Conservation (phyloP, 1,140 invertebrate genomes). For the Gryllus bimaculatus region DNA sequence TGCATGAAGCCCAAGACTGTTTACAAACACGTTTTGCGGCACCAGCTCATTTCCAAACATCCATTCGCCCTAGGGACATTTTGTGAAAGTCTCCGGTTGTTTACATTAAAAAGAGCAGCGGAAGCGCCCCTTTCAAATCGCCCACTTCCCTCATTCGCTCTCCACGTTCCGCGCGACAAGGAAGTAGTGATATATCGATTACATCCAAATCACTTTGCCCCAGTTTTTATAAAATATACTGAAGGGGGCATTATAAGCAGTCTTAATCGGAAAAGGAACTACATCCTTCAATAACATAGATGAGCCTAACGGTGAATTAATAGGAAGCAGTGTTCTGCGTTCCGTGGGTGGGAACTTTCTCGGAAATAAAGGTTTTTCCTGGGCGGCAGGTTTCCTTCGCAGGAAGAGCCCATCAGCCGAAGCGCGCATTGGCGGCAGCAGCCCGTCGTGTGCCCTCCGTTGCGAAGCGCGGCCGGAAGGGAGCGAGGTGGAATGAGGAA, state of each 20-base stretch:
- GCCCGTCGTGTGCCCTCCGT: too few relatives aligned
- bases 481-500: too few relatives aligned
- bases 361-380: not conserved
- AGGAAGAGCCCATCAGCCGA: not conserved
- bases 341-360: not conserved
- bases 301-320: not conserved
- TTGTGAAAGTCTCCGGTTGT: too few relatives aligned
- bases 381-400: not conserved
- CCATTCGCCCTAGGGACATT: too few relatives aligned
- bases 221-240: not conserved
- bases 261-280: not conserved
- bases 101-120: not conserved
- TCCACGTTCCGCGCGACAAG: not conserved
- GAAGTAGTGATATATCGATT: not conserved
- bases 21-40: too few relatives aligned
- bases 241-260: not conserved
- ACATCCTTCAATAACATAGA: not conserved
- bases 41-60: too few relatives aligned
- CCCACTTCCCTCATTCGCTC: not conserved
- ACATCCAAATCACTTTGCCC: not conserved
- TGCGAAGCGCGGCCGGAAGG: not conserved
- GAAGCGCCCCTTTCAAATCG: not conserved
- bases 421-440: not conserved
- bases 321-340: not conserved
- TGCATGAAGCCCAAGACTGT: too few relatives aligned